A percentile compares a stretch with the other conserved stretches of the same genome.
These are phyloP conservation scores for Artemia sinica DNA, from an alignment of 2,888 invertebrate genomes.

Conservation along the genomic window DNA sequence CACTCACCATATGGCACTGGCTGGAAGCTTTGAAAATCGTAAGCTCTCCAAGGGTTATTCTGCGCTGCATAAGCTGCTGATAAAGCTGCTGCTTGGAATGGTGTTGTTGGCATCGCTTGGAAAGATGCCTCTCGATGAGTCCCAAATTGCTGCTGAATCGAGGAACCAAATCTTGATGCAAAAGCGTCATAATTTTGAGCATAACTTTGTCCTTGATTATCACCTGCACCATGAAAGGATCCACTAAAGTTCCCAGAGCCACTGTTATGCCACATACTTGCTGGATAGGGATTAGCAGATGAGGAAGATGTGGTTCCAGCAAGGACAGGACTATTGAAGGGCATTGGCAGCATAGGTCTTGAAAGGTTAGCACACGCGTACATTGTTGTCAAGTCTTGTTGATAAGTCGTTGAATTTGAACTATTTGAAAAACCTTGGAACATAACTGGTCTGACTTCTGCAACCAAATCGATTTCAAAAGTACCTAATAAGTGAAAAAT, in stretches of 20 bases:
- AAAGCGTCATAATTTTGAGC: background rate
- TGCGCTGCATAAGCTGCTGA: conserved; percentile 3
- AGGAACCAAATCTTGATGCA: conserved; percentile 3
- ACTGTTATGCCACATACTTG: background rate
- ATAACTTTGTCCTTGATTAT: conserved; percentile 3
- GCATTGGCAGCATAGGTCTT: conserved; percentile 7
- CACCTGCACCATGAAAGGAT: background rate
- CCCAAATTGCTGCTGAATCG: conserved; percentile 8
- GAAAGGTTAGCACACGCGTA: conserved; percentile 7
- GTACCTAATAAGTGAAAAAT: no score
- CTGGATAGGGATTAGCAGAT: background rate
- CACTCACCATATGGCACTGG: conserved; percentile 7
- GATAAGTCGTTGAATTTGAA: background rate
- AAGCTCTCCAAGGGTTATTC: conserved; percentile 10
- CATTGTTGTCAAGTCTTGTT: conserved; percentile 7
- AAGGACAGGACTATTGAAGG: conserved; percentile 5
- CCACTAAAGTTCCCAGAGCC: background rate
- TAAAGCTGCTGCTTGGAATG: conserved; percentile 1
- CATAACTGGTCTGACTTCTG: background rate
- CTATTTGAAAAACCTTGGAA: background rate
- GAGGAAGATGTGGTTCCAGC: conserved; percentile 1
- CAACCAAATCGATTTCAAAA: no score
- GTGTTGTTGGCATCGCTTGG: background rate
- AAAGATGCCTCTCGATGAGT: background rate
- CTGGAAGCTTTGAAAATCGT: conserved; percentile 4